These are phyloP conservation scores for Homalodisca vitripennis DNA, from an alignment of 1,140 invertebrate species.

Conservation along the genomic window DNA sequence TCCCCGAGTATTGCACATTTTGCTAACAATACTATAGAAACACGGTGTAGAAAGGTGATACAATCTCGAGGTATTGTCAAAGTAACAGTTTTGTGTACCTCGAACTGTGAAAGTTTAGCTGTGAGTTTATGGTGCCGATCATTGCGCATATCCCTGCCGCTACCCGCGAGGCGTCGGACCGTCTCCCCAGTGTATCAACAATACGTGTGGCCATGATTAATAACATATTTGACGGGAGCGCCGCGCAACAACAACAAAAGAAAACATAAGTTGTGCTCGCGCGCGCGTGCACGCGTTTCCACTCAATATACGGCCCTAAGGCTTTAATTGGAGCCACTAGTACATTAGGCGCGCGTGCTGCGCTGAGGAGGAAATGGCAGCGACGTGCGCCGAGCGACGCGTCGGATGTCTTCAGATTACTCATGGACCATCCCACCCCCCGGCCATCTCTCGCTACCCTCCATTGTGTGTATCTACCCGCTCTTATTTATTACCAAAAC, in stretches of 20 bases:
- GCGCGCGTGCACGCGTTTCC: conserved; percentile 9
- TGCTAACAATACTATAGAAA: too few species aligned
- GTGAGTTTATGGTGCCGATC: too few species aligned
- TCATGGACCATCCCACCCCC: conserved; percentile 10
- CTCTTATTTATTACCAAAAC: conserved; percentile 30
- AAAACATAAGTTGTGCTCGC: background rate
- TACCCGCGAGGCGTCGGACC: background rate
- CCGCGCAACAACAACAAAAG: background rate
- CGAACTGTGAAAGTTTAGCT: too few species aligned
- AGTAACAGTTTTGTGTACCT: too few species aligned
- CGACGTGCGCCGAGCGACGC: conserved; percentile 4
- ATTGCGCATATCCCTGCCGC: too few species aligned
- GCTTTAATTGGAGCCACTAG: conserved; percentile 15
- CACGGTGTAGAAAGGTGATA: too few species aligned
- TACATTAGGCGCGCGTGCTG: conserved; percentile 21
- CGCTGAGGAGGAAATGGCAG: conserved; percentile 25
- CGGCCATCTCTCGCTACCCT: too few species aligned
- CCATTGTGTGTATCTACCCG: too few species aligned
- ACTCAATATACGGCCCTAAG: background rate
- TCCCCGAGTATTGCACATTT: too few species aligned
- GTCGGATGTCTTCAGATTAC: conserved; percentile 23
- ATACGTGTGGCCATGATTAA: conserved; percentile 19
- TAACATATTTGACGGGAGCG: conserved; percentile 11
- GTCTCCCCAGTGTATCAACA: conserved; percentile 1
- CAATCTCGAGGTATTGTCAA: too few species aligned